Evolutionary conservation across 2,888 invertebrate species (phyloP).

Genomic region (Tachina grossa): DNA sequence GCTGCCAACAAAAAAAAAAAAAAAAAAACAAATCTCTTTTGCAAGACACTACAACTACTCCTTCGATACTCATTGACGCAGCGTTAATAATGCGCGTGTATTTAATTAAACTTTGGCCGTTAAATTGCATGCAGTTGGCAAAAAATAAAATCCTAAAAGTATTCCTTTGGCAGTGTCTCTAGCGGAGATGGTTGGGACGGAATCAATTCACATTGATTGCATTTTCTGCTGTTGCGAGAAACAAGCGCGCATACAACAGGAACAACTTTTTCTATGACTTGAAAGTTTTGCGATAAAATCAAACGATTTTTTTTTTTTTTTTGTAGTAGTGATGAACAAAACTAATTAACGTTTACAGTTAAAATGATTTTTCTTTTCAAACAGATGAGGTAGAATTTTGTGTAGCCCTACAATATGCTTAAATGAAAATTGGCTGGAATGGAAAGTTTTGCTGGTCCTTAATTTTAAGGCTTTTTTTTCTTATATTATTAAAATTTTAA

Average conservation of each 20-base stretch:
- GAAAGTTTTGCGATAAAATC: conserved; percentile 71
- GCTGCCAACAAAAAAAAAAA: conserved; percentile 33
- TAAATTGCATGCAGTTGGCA: conserved; percentile 72
- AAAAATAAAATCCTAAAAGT: conserved; percentile 22
- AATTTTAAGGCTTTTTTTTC: too few species aligned
- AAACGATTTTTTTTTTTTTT: conserved; percentile 72
- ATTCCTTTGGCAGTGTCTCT: conserved; percentile 22
- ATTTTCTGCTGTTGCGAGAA: conserved; percentile 39
- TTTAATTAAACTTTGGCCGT: conserved; percentile 82
- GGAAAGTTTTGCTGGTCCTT: too few species aligned
- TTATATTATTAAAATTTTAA: background rate
- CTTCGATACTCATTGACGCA: conserved; percentile 73
- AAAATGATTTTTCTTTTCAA: conserved; percentile 30
- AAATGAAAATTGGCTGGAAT: background rate
- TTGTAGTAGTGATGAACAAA: conserved; percentile 73
- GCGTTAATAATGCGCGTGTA: conserved; percentile 74
- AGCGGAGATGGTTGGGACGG: background rate
- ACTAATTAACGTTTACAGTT: conserved; percentile 81
- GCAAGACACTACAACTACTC: conserved; percentile 52
- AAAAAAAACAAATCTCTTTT: conserved; percentile 9
- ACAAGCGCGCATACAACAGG: conserved; percentile 37
- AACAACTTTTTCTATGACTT: conserved; percentile 62
- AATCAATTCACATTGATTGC: conserved; percentile 68
- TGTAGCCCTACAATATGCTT: conserved; percentile 24
- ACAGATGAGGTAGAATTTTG: conserved; percentile 62